phyloP scores from a whole-genome alignment of 2,888 invertebrate genomes.

The Omphaloscelis lunosa region DNA sequence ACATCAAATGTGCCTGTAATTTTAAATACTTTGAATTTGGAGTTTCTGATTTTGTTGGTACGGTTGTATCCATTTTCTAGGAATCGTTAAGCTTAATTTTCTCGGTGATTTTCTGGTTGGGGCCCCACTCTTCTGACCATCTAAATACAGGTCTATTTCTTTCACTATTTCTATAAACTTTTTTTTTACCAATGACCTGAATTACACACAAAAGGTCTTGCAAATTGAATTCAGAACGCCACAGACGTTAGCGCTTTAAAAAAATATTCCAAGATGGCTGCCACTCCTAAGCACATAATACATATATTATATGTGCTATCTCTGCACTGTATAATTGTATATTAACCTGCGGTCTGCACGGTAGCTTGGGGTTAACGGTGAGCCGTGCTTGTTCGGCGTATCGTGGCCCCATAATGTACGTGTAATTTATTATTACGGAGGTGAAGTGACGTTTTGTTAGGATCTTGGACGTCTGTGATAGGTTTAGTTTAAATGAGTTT shows the following conservation, averaged over 20 bases:
- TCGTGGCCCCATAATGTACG: conserved; percentile 54
- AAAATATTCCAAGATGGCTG: conserved; percentile 14
- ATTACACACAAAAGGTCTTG: not conserved
- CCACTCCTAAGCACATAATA: conserved; percentile 7
- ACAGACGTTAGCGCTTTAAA: not conserved
- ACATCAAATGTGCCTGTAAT: too few species aligned
- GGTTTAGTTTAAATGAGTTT: not conserved
- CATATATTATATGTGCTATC: conserved; percentile 28
- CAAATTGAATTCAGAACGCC: not conserved
- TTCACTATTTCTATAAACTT: not conserved
- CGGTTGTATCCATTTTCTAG: too few species aligned
- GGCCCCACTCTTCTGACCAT: too few species aligned
- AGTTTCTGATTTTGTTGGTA: too few species aligned
- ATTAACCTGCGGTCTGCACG: conserved; percentile 33
- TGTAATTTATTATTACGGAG: conserved; percentile 30
- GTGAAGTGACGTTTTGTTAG: conserved; percentile 22
- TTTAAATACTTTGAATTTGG: too few species aligned
- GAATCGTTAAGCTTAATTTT: too few species aligned
- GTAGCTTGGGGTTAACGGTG: conserved; percentile 64
- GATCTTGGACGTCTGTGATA: conserved; percentile 19
- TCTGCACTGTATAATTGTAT: conserved; percentile 42
- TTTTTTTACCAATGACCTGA: not conserved
- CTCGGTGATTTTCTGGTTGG: too few species aligned
- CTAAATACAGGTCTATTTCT: too few species aligned
- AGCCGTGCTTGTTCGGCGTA: conserved; percentile 48